Conservation (phyloP, 2,113 vertebrate species). For the Guaruba guarouba region DNA sequence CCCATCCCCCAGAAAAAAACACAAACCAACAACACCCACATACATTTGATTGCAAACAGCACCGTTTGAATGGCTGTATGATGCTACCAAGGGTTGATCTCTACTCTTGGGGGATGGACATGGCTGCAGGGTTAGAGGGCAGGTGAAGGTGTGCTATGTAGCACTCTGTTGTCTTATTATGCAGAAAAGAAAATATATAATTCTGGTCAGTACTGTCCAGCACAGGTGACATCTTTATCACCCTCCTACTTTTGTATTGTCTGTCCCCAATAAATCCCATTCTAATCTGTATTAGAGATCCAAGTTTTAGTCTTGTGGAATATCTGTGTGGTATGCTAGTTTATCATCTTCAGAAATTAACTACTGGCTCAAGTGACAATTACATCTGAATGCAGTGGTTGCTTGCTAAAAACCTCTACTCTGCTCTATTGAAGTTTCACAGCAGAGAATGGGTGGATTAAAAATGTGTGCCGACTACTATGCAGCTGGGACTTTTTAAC, state of each 20-base stretch:
- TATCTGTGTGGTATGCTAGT: not conserved
- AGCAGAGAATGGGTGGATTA: conserved; percentile 18
- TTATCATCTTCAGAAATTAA: not conserved
- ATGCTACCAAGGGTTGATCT: not conserved
- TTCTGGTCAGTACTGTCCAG: not conserved
- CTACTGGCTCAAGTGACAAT: not conserved
- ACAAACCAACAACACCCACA: fast-evolving
- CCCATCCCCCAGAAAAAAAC: fast-evolving
- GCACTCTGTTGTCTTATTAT: not conserved
- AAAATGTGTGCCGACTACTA: conserved; percentile 45
- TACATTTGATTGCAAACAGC: not conserved
- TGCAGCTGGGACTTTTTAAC: conserved; percentile 64
- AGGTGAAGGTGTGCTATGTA: not conserved
- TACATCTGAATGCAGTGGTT: not conserved
- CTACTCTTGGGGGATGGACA: fast-evolving
- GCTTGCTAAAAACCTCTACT: conserved; percentile 21
- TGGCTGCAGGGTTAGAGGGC: not conserved
- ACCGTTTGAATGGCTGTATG: not conserved
- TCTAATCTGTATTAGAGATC: not conserved
- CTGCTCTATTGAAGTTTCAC: not conserved
- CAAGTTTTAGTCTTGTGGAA: not conserved
- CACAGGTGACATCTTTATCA: not conserved
- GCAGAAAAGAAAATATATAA: not conserved
- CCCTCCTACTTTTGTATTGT: not conserved
- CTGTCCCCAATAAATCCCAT: not conserved